Percentiles rank a stretch among this genome's conserved stretches.
These are phyloP conservation scores for Beris morrisii DNA, from an alignment of 2,888 invertebrate genomes.

Conservation along the genomic window DNA sequence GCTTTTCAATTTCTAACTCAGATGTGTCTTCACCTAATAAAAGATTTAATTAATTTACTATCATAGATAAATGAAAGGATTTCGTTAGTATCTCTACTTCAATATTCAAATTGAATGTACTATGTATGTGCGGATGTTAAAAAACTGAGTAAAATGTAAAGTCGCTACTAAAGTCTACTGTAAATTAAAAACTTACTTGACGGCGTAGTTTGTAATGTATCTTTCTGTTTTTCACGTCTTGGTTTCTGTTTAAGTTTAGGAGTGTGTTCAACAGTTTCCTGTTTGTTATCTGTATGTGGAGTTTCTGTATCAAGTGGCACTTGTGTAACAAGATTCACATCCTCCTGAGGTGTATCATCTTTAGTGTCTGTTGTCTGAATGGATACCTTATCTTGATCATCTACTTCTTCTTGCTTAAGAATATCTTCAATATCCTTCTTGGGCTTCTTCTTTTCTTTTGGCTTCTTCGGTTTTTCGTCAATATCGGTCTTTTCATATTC, in stretches of 20 bases:
- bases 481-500: slow-evolving; percentile 56
- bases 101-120: too few species aligned
- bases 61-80: not conserved
- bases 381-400: slow-evolving; percentile 41
- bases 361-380: slow-evolving; percentile 45
- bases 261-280: slow-evolving; percentile 41
- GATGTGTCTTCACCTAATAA: not conserved
- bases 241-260: slow-evolving; percentile 56
- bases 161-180: not conserved
- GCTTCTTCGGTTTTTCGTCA: slow-evolving; percentile 53
- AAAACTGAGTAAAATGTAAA: too few species aligned
- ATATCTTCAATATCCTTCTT: slow-evolving; percentile 27
- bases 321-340: slow-evolving; percentile 6
- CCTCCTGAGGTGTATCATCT: slow-evolving; percentile 39
- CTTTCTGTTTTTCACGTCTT: slow-evolving; percentile 52
- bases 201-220: slow-evolving; percentile 32
- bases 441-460: slow-evolving; percentile 48
- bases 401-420: slow-evolving; percentile 49
- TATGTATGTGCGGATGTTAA: not conserved
- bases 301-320: slow-evolving; percentile 34
- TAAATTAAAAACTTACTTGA: slow-evolving; percentile 27
- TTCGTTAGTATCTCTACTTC: not conserved
- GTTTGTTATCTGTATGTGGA: slow-evolving; percentile 46
- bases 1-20: not conserved
- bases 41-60: slow-evolving; percentile 3